phyloP scores from a whole-genome alignment of 2,888 invertebrate genomes.

The Allophyes oxyacanthae region DNA sequence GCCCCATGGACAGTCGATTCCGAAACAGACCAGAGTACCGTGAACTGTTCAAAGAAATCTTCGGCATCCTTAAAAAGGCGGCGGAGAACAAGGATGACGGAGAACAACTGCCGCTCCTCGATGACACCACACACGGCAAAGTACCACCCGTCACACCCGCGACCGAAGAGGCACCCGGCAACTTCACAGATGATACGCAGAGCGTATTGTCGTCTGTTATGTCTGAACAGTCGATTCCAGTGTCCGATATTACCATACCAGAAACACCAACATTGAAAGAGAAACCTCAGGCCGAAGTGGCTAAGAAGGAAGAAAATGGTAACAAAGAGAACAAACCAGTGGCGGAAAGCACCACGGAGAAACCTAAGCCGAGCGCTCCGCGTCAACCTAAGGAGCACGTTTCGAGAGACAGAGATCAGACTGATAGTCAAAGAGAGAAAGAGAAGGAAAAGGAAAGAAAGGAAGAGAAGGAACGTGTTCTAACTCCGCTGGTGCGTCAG shows the following conservation, averaged over 20 bases:
- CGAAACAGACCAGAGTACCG: constrained; percentile 95
- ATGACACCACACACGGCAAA: constrained; percentile 90
- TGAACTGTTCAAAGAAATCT: constrained; percentile 95
- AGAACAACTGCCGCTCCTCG: constrained; percentile 92
- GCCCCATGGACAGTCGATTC: constrained; percentile 94
- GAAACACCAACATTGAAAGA: constrained; percentile 87
- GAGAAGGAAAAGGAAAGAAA: constrained; percentile 64
- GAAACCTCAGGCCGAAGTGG: constrained; percentile 68
- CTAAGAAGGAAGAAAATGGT: constrained; percentile 73
- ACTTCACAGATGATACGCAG: constrained; percentile 92
- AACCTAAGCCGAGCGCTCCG: constrained; percentile 57
- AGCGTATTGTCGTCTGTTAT: constrained; percentile 93
- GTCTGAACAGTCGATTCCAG: constrained; percentile 92
- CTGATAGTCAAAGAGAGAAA: constrained; percentile 47
- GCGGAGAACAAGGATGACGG: constrained; percentile 95
- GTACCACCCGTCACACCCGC: constrained; percentile 92
- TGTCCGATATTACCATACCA: constrained; percentile 91
- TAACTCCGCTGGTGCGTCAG: constrained; percentile 92
- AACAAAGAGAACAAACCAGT: constrained; percentile 78
- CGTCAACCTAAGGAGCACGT: constrained; percentile 64
- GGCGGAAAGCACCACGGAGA: constrained; percentile 73
- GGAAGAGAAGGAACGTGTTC: constrained; percentile 84
- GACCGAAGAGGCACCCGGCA: constrained; percentile 90
- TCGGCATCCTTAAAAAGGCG: constrained; percentile 94
- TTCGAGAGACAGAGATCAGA: constrained; percentile 66